Conservation (phyloP, 1,140 invertebrate genomes). For the Micrasema longulum region DNA sequence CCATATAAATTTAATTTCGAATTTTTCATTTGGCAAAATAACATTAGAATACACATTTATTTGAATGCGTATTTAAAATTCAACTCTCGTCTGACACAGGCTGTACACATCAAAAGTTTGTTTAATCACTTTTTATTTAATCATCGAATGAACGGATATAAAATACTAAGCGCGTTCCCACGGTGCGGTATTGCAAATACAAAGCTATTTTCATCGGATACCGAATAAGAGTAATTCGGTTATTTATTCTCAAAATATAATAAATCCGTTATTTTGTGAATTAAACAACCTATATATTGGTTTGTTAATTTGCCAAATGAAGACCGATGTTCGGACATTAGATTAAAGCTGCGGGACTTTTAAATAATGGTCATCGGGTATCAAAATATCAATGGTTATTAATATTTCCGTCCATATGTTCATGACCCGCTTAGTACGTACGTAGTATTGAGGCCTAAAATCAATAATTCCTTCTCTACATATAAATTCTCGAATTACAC, state of each 20-base stretch:
- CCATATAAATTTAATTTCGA: conserved; percentile 18
- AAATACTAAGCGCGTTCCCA: neutral
- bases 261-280: neutral
- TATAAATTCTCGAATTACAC: conserved; percentile 3
- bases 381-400: conserved; percentile 24
- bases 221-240: neutral
- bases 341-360: neutral
- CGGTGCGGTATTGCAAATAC: neutral
- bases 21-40: conserved; percentile 12
- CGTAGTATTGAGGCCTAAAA: conserved; percentile 13
- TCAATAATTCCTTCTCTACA: conserved; percentile 13
- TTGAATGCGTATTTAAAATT: conserved; percentile 16
- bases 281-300: neutral
- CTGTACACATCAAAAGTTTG: conserved; percentile 22
- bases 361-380: conserved; percentile 11
- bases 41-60: too few relatives aligned
- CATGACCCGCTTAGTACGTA: neutral
- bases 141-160: conserved; percentile 9
- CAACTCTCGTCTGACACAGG: neutral
- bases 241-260: neutral
- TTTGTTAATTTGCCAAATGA: neutral
- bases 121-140: conserved; percentile 13
- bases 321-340: neutral
- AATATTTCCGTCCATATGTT: conserved; percentile 8
- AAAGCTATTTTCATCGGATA: neutral